Evolutionary conservation across 2,113 vertebrate species (phyloP), one percentile per base, ranked within the genome.

Genomic region (Larimichthys crocea): DNA sequence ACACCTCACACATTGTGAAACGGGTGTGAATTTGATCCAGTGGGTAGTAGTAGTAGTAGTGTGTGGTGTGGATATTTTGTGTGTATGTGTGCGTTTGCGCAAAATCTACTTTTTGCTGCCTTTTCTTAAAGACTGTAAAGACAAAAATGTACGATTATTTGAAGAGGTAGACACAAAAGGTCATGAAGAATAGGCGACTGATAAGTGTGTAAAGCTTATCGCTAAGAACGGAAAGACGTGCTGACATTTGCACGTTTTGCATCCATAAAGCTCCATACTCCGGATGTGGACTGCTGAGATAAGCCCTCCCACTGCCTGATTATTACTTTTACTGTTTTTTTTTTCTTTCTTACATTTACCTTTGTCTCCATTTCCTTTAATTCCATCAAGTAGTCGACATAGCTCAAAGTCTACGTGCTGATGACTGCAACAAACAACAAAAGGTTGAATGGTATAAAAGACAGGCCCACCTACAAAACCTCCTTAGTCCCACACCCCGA

Each of bases 1-100:
- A 78, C 86, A 76, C 81, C 69, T 83, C 67, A 40, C 65, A 77
- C 76, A 71, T 40, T 56, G 79, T 81, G 77, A 69, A 85, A 72
- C 10, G 75, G 56, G 65, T 56, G 75, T 69, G 71, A 66, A 82
- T 86, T 79, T 60, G 57, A 84, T 85, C 74, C 53, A 26, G 44
- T 24, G 22, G 15, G 44, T 57, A 46, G 61, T 35, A 9, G 61
- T 26, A 26, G 26, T 26, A 26, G 26, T 26, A 26, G 26, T 26
- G 26, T 26, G 26, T 26, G 26, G 26, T 26, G 65, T 53, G 7
- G 15, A 29, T 35, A 60, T 49, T 64, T 42, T 40, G 44, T 75
- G 69, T 63, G 22, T 46, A 11, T 44, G 26, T 44, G 42, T 44
- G 42, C 8, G 42, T 60, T 52, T 71, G 49, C 68, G 75, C 49